These are phyloP conservation scores for Hirtodrosophila cameraria DNA, from an alignment of 2,888 invertebrate genomes.

Conservation along the genomic window DNA sequence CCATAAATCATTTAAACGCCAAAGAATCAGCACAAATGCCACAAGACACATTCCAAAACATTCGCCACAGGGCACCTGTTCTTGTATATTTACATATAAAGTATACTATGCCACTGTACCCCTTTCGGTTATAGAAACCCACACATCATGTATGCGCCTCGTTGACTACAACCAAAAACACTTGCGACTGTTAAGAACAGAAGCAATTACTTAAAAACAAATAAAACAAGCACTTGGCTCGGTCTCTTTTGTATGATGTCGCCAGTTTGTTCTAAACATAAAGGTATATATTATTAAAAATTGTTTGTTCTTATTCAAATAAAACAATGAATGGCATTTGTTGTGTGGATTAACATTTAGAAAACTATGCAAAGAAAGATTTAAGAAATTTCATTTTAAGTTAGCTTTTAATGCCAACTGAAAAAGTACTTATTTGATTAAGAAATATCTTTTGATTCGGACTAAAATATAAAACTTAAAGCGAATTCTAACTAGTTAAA, in stretches of 20 bases:
- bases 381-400: too few relatives aligned
- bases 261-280: constrained; percentile 25
- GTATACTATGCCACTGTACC: background rate
- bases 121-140: constrained; percentile 1
- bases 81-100: constrained; percentile 48
- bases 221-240: constrained; percentile 31
- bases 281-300: background rate
- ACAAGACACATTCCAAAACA: constrained; percentile 26
- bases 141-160: constrained; percentile 8
- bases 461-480: too few relatives aligned
- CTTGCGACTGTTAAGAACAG: constrained; percentile 28
- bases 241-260: constrained; percentile 33
- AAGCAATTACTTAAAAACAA: constrained; percentile 57
- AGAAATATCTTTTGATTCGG: too few relatives aligned
- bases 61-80: constrained; percentile 40
- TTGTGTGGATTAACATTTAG: too few relatives aligned
- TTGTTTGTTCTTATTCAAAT: background rate
- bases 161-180: constrained; percentile 7
- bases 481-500: too few relatives aligned
- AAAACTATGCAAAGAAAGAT: too few relatives aligned
- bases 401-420: too few relatives aligned
- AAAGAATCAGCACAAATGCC: constrained; percentile 18
- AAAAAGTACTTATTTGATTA: too few relatives aligned
- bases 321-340: too few relatives aligned
- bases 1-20: constrained; percentile 65